Base-by-base conservation (phyloP, 2,888 invertebrate species). In the Choristoneura rosaceana region DNA sequence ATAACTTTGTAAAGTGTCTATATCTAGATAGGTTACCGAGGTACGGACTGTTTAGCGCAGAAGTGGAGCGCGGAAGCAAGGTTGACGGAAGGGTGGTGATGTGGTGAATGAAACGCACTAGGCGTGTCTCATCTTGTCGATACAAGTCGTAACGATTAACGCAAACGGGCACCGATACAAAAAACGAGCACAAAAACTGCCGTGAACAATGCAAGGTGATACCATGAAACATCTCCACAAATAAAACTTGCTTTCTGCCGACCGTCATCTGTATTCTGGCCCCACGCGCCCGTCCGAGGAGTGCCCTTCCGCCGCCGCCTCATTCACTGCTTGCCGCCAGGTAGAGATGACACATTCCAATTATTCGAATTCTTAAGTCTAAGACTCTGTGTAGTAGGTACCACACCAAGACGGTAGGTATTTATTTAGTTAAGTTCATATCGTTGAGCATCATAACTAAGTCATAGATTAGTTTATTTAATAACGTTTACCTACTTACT, bases 111-210 rank as follows among this genome's bases (percentile, higher is more conserved):
- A 74, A 55, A 71, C 71, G 79, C 80, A 78, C 82, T 79, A 85
- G 83, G 86, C 91, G 82, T 86, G 91, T 91, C 84, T 76, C 78
- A 77, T 83, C 91, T 81, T 90, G 92, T 92, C 91, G 87, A 86
- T 85, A 87, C 92, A 90, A 86, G 88, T 85, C 80, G 77, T 75
- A 78, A 78, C 89, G 85, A 88, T 88, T 87, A 88, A 83, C 87
- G 80, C 81, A 75, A 77, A 74, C 79, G 78, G 79, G 74, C 78
- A 59, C 73, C 25, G 69, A 75, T 78, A 79, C 77, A 86, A 85
- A 89, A 88, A 88, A 85, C 76, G 61, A 60, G 66, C 68, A 81
- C 77, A 82, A 79, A 84, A 85, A 80, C 79, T 77, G 77, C 79
- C 84, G 79, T 79, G 78, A 82, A 90, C 90, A 90, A 91, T 87